These are phyloP conservation scores for Cossypha caffra DNA, from an alignment of 2,797 vertebrate species.

Conservation along the genomic window DNA sequence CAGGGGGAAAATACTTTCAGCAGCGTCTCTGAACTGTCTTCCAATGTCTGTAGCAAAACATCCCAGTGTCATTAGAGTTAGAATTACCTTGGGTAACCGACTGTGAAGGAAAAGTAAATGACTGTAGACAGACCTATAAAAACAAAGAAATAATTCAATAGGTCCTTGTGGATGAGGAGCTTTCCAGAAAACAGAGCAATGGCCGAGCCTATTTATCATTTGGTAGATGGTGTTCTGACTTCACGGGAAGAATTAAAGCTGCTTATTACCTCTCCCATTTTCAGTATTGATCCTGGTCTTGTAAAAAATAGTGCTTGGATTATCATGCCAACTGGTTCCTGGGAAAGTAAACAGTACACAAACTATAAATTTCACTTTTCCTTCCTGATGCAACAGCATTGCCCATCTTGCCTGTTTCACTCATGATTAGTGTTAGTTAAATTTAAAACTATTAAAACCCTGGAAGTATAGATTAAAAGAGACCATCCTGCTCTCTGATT, in stretches of 20 bases:
- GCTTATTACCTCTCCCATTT: constrained; percentile 49
- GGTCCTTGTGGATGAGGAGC: constrained; percentile 36
- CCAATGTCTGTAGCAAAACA: constrained; percentile 19
- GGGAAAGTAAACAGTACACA: background rate
- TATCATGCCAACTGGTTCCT: background rate
- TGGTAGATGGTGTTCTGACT: constrained; percentile 32
- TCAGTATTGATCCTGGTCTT: constrained; percentile 33
- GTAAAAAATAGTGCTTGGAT: constrained; percentile 7
- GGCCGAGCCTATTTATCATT: constrained; percentile 20
- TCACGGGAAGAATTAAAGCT: constrained; percentile 30
- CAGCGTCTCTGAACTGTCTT: background rate
- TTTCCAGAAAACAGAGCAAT: constrained; percentile 2
- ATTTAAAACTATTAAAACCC: background rate
- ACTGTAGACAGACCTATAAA: constrained; percentile 47
- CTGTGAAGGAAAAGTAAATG: constrained; percentile 44
- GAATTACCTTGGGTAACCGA: constrained; percentile 58
- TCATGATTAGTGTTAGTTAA: background rate
- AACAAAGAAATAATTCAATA: constrained; percentile 57
- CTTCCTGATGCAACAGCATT: background rate
- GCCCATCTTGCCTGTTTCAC: background rate
- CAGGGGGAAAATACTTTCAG: background rate
- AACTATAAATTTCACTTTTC: background rate
- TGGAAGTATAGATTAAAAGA: background rate
- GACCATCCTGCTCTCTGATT: background rate
- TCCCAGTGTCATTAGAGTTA: constrained; percentile 25